Base-by-base conservation (phyloP, 2,797 vertebrate genomes). In the Pseudomugil tenellus region DNA sequence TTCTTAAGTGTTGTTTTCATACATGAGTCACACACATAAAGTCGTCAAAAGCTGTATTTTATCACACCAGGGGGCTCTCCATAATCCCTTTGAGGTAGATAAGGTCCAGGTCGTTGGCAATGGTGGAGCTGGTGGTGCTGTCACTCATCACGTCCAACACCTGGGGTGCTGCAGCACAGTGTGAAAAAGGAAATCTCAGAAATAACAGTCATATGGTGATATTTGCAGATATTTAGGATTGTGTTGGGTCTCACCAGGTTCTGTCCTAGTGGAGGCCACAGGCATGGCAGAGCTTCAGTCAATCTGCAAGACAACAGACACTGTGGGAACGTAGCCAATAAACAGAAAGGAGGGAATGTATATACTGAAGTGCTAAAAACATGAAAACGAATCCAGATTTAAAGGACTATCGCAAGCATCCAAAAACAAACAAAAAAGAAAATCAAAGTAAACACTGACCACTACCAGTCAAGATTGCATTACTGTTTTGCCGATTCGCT, bases 41-140 rank as follows among this genome's bases (percentile, higher is more conserved):
- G 32, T 46, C 43, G 21, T 46, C 43, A 21, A 9, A 19, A 46
- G 7, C 16, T 52, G 34, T 29, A 34, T 70, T 49, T 66, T 52
- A n/a, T 4, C 94, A 92, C 87, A 98, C 97, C 93, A 95, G 94
- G 70, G 97, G 97, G 89, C 96, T 97, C 72, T 98, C 97, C 96
- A 98, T 98, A 87, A 99, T 97, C 87, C 97, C 97, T 94, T 98
- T 98, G 76, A 99, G 95, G 88, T 97, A 99, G 92, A 99, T 97
- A 63, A 98, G 95, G 90, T 99, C 97, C 89, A 98, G 95, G 91
- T 98, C 97, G 88, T 98, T 98, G 85, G 97, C 97, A 0, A 95
- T 97, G 56, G 96, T 95, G 10, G 97, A 96, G 61, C 95, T 95
- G 4, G 72, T 77, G 4, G 96, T 96, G 83, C 96, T 95, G 87